Base-by-base conservation (phyloP, 2,113 vertebrate species). In the Antigone vipio region DNA sequence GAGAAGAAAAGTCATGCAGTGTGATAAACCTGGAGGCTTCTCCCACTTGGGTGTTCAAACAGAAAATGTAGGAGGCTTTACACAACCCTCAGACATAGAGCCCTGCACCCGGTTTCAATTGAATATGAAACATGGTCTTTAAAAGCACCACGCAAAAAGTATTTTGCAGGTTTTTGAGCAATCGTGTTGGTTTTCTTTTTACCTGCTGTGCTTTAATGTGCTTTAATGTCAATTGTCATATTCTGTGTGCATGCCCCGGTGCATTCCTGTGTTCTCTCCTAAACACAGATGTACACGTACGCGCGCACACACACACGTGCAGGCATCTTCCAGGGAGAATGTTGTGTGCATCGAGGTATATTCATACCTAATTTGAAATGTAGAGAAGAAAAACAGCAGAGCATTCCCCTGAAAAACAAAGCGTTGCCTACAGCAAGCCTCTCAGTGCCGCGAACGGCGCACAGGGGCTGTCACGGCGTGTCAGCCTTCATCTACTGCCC, bases 191-290 rank as follows among this genome's bases (percentile, higher is more conserved):
- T 49, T 87, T 92, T 88, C 24, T 52, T 74, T 91, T 77, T 63
- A 40, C 17, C 4, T 81, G 1, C 0, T 5, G 9, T 27, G 34
- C 14, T 91, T 87, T 50, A 80, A 45, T 4, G 2, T 67, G 45
- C 17, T 79, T 73, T 79, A 80, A 49, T 49, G 55, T 42, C 47
- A 16, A 30, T 40, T 84, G 87, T 55, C 9, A 2, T 35, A 19
- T 34, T 71, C 53, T 27, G 5, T 47, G 58, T 52, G 6, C 9
- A 1, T 66, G 53, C 15, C 27, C 23, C 1, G 0, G 11, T 92
- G 5, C 1, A 0, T 52, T 78, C 9, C 18, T 2, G 0, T 75
- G n/a, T 85, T 56, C 21, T n/a, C 53, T 75, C 44, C 35, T 29
- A 72, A 59, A 55, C 32, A 59, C 53, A 55, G 30, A 15, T 62